A percentile compares a stretch with the other conserved stretches of the same genome.
Conservation (phyloP, 2,797 vertebrate genomes). For the Pantherophis alleghaniensis region DNA sequence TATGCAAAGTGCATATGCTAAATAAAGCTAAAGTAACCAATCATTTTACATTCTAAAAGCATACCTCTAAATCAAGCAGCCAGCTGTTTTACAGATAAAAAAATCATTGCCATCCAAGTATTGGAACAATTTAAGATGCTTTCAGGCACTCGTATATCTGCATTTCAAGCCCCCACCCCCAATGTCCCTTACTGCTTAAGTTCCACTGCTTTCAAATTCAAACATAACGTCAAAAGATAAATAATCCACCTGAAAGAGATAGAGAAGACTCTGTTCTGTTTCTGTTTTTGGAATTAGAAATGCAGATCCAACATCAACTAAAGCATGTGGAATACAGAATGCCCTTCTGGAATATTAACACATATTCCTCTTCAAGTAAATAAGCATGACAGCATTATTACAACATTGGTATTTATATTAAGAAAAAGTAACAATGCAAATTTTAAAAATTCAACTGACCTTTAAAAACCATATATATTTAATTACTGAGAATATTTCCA, state of each 20-base stretch:
- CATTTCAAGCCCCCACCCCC: slow-evolving; percentile 2
- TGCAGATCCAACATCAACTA: neutral
- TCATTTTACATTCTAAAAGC: neutral
- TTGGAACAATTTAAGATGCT: slow-evolving; percentile 22
- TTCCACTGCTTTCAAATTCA: slow-evolving; percentile 9
- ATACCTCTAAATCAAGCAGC: slow-evolving; percentile 1
- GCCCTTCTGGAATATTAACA: slow-evolving; percentile 13
- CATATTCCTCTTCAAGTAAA: slow-evolving; percentile 17
- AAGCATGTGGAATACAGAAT: neutral
- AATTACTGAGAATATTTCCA: slow-evolving; percentile 40
- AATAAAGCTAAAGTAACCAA: slow-evolving; percentile 6
- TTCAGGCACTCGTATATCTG: slow-evolving; percentile 9
- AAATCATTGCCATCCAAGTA: slow-evolving; percentile 1
- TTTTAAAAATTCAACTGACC: slow-evolving; percentile 38
- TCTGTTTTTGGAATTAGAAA: slow-evolving; percentile 4
- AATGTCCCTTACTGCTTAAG: slow-evolving; percentile 9
- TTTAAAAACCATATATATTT: slow-evolving; percentile 35
- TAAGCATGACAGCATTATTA: slow-evolving; percentile 41
- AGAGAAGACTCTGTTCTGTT: slow-evolving; percentile 6
- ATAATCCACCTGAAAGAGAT: slow-evolving; percentile 9
- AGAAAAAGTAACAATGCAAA: slow-evolving; percentile 44
- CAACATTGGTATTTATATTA: slow-evolving; percentile 28
- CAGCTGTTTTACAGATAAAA: slow-evolving; percentile 25
- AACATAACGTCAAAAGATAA: slow-evolving; percentile 4
- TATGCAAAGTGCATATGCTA: neutral